Base-by-base conservation (phyloP, 2,113 vertebrate genomes). In the Laterallus jamaicensis region DNA sequence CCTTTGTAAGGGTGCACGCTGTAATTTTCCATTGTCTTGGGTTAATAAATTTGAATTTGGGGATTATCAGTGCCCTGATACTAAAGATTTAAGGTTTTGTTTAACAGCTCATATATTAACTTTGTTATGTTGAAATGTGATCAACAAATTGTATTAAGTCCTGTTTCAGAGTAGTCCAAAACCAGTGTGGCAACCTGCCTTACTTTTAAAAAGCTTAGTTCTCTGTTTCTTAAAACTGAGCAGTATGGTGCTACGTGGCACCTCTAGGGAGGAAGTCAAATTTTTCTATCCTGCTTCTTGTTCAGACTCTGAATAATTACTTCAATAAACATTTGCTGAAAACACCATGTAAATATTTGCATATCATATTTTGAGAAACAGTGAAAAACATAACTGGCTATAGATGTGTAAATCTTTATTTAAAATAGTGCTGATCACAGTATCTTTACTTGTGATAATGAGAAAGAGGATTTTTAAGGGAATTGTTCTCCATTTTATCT, bases 401-500 rank as follows among this genome's bases (percentile, higher is more conserved):
- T 15, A 49, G 5, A 58, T 1, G 0, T 39, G 13, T 32, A 63
- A 76, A 49, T 0, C 4, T 11, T 76, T 0, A 18, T 82, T 71
- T 76, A 40, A 74, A 63, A 55, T 24, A 71, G 3, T 15, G 5
- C 0, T 44, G 60, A 50, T 64, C 8, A 39, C 8, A 29, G 7
- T 32, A 21, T 22, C 21, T 59, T 70, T 67, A 52, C 4, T 18
- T 80, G 32, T 35, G 54, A 86, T 75, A 90, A 28, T 0, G 0
- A 75, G 14, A 82, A n/a, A 8, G n/a, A 71, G 3, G 12, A 13
- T 22, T 79, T 91, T 86, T 19, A 83, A 56, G 19, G 4, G 5
- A 83, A 13, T 24, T 69, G 9, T 28, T 35, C 3, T 3, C 18
- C 4, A 31, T 73, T 86, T 76, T 42, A n/a, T 26, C 10, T 49